Conservation (phyloP, 2,888 invertebrate species). For the Machimus rusticus region DNA sequence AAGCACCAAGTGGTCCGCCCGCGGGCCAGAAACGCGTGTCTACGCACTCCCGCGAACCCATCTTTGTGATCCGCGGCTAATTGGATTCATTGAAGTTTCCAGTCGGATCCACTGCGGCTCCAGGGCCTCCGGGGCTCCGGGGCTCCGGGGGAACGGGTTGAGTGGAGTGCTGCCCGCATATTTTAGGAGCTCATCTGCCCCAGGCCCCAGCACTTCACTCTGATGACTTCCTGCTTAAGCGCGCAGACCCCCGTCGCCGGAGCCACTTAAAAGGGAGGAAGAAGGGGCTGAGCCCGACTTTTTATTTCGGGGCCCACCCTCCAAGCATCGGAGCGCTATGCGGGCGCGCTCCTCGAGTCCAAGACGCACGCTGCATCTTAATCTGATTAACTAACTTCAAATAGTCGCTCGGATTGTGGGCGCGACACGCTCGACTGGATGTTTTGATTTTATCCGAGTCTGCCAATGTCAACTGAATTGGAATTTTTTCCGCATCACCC, state of each 20-base stretch:
- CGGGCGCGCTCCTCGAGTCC: not conserved
- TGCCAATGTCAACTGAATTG: not conserved
- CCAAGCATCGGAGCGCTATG: not conserved
- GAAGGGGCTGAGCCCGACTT: conserved; percentile 7
- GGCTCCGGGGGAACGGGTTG: not conserved
- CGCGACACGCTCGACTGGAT: not conserved
- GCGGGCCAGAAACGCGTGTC: not conserved
- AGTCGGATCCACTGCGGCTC: not conserved
- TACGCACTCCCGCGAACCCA: not conserved
- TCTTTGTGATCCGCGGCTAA: not conserved
- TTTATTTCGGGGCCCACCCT: not conserved
- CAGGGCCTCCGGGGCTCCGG: not conserved
- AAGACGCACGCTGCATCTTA: not conserved
- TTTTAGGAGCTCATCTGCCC: conserved; percentile 22
- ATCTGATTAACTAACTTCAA: not conserved
- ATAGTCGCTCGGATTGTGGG: not conserved
- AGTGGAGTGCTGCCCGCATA: not conserved
- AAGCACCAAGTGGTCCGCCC: not conserved
- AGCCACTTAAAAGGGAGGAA: conserved; percentile 1
- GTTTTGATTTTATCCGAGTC: not conserved
- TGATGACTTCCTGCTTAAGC: conserved; percentile 28
- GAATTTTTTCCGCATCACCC: not conserved
- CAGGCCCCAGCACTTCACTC: not conserved
- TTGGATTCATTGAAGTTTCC: not conserved
- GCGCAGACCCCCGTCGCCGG: conserved; percentile 22